These are phyloP conservation scores for Brachionus koreanus DNA, from an alignment of 1,140 invertebrate species.

Conservation along the genomic window DNA sequence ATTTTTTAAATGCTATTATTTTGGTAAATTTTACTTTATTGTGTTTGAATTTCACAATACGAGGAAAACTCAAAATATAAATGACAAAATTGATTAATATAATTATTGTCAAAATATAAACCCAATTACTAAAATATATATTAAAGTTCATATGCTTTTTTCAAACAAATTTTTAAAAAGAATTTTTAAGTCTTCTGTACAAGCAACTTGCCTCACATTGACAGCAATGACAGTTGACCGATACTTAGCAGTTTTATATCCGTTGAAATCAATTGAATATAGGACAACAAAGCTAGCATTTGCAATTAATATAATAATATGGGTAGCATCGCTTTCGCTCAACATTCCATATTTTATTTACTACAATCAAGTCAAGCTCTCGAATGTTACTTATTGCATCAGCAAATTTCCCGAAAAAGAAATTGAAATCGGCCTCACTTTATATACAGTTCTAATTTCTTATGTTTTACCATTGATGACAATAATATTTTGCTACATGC, in stretches of 20 bases:
- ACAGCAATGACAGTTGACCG: conserved; percentile 55
- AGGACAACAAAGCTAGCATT: conserved; percentile 49
- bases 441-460: conserved; percentile 49
- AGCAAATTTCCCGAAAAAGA: conserved; percentile 46
- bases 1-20: too few species aligned
- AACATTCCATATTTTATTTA: conserved; percentile 35
- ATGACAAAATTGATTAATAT: too few species aligned
- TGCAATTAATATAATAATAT: conserved; percentile 50
- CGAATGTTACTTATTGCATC: not conserved
- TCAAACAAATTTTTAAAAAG: too few species aligned
- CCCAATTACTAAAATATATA: too few species aligned
- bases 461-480: conserved; percentile 51
- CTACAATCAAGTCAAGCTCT: conserved; percentile 1
- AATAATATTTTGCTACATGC: conserved; percentile 51
- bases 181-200: conserved; percentile 50
- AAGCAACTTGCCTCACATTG: conserved; percentile 53
- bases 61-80: too few species aligned
- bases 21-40: too few species aligned
- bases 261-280: conserved; percentile 51
- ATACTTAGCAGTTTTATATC: conserved; percentile 53
- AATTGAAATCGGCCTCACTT: conserved; percentile 47
- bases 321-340: conserved; percentile 46
- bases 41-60: too few species aligned
- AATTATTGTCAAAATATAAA: too few species aligned
- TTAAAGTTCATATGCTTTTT: too few species aligned